Evolutionary conservation across 2,797 vertebrate genomes (phyloP).

Genomic region (Peromyscus nudipes): DNA sequence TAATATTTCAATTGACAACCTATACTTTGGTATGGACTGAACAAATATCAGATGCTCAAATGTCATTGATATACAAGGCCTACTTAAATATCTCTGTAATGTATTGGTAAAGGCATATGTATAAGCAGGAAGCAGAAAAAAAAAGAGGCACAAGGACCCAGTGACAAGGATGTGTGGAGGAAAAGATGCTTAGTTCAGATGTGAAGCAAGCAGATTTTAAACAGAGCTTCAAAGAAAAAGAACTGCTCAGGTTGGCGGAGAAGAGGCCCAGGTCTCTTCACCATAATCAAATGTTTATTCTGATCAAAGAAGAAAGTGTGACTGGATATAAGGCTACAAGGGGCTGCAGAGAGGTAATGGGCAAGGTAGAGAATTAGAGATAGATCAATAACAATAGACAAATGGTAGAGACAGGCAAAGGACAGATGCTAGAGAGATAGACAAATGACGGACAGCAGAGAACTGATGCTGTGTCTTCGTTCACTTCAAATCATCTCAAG

Average conservation of each 20-base stretch:
- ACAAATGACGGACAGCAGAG: not conserved
- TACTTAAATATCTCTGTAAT: not conserved
- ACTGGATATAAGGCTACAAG: not conserved
- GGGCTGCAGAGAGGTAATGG: not conserved
- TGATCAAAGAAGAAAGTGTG: not conserved
- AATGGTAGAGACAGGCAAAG: not conserved
- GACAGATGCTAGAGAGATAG: not conserved
- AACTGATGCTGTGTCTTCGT: not conserved
- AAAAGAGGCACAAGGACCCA: not conserved
- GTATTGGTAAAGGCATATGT: not conserved
- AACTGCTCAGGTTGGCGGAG: not conserved
- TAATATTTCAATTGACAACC: not conserved
- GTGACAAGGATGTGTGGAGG: not conserved
- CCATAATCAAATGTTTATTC: not conserved
- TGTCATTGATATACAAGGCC: not conserved
- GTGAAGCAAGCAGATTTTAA: not conserved
- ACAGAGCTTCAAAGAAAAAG: not conserved
- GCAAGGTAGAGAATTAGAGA: not conserved
- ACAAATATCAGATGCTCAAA: not conserved
- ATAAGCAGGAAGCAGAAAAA: not conserved
- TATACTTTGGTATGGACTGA: not conserved
- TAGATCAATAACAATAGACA: not conserved
- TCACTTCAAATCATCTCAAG: not conserved
- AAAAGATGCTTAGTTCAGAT: not conserved
- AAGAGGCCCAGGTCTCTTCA: not conserved